Conservation (phyloP, 2,888 invertebrate genomes). For the Drosophila longiperda region DNA sequence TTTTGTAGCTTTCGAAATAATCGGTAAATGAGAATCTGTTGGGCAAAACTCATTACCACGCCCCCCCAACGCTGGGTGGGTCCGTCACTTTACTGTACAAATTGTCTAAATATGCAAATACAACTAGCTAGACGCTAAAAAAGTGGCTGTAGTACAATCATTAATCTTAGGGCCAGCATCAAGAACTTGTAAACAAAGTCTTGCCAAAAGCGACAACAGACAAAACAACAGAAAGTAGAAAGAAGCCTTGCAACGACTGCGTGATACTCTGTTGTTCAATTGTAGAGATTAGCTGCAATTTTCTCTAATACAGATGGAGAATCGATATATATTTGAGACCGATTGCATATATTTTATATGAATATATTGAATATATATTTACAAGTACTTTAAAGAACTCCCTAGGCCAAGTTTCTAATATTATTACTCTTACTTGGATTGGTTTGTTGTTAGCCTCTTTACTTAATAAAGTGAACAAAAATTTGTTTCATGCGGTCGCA, state of each 20-base stretch:
- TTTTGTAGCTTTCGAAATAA: constrained; percentile 59
- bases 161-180: constrained; percentile 49
- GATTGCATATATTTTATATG: not conserved
- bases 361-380: not conserved
- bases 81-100: constrained; percentile 17
- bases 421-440: too few species aligned
- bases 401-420: not conserved
- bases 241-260: constrained; percentile 38
- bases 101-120: constrained; percentile 41
- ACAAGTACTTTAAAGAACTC: not conserved
- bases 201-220: constrained; percentile 37
- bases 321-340: not conserved
- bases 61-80: constrained; percentile 49
- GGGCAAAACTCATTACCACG: constrained; percentile 61
- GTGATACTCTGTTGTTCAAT: not conserved
- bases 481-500: not conserved
- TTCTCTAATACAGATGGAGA: too few species aligned
- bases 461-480: not conserved
- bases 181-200: constrained; percentile 34
- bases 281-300: not conserved
- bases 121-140: constrained; percentile 4
- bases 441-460: not conserved
- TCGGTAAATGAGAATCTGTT: constrained; percentile 45
- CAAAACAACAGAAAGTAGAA: not conserved
- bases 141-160: constrained; percentile 23